Base-by-base conservation (phyloP, 2,888 invertebrate species). In the Phaedon cochleariae region DNA sequence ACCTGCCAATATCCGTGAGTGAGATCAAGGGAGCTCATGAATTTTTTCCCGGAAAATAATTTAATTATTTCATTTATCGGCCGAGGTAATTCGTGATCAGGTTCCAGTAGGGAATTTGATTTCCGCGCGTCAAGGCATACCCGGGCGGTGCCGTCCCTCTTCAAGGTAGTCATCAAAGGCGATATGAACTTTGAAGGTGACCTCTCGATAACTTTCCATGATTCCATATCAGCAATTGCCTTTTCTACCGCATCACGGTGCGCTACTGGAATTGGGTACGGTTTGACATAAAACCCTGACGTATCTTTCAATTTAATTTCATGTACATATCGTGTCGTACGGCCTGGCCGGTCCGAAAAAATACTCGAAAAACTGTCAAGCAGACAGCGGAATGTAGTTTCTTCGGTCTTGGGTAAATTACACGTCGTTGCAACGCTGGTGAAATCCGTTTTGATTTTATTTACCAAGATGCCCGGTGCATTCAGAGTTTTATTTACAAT, bases 61-160 rank as follows among this genome's bases (percentile, higher is more conserved):
- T 12, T 21, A 21, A 15, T 20, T 12, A 20, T 49, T 3, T 49
- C 49, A 21, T 49, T 26, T n/a, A 49, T 49, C 26, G 49, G 22
- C 12, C 22, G 21, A n/a, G 15, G 5, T 15, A 20, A 22, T 15
- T 49, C 49, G 15, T 49, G 22, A 15, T 49, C 49, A n/a, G 12
- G 21, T 21, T 49, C 49, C 26, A 49, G 10, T 21, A 49, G 21
- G 5, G 6, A n/a, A 18, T 49, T 49, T n/a, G 26, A 15, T 15
- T 22, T 49, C 21, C 49, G 10, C 12, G 49, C 49, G 15, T 49
- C 49, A 21, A 49, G 49, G 49, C 49, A 49, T 1, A 49, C 49
- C 12, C 21, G 49, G n/a, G 26, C 49, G 5, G 20, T n/a, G 1
- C 49, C 49, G 15, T 20, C 20, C 15, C 15, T 49, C 1, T 21